Base-by-base conservation (phyloP, 2,113 vertebrate species). In the Mus pahari region DNA sequence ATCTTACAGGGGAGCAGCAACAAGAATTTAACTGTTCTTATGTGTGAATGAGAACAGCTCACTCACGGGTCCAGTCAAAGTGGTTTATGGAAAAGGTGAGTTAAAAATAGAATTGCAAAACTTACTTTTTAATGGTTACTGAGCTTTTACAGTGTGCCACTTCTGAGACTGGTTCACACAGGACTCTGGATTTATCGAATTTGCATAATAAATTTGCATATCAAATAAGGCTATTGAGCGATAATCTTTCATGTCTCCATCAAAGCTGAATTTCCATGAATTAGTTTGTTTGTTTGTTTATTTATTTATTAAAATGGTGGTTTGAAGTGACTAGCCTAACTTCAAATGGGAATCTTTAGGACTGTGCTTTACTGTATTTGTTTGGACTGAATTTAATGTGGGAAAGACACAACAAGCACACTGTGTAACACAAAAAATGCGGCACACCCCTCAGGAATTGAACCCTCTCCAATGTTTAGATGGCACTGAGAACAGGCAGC, bases 101-200 rank as follows among this genome's bases (percentile, higher is more conserved):
- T 64, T 64, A 92, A 94, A 96, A 92, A 70, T 20, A 24, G 39
- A 94, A 96, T 70, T 94, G 42, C 42, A 90, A 89, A 91, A 19
- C 22, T 75, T 81, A 75, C 16, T 6, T 94, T 95, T 95, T 71
- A 74, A 75, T 77, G 90, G 70, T 91, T 89, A 33, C 48, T 31
- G 70, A 92, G 39, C 3, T 92, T 92, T 88, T 95, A 88, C 94
- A 94, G 50, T 78, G 83, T 84, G 50, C 19, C 36, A 62, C 60
- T 90, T 92, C 39, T 94, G 79, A 95, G 42, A 60, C 28, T 55
- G 42, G 89, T 73, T 87, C 77, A 96, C 82, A 89, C 13, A 39
- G 42, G n/a, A 91, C 28, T 94, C 66, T 92, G n/a, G 48, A n/a
- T 94, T 95, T 92, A 58, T 90, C 88, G 70, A 45, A 97, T 90